Evolutionary conservation across 1,140 invertebrate genomes (phyloP).

Genomic region (Dendroctonus ponderosae): DNA sequence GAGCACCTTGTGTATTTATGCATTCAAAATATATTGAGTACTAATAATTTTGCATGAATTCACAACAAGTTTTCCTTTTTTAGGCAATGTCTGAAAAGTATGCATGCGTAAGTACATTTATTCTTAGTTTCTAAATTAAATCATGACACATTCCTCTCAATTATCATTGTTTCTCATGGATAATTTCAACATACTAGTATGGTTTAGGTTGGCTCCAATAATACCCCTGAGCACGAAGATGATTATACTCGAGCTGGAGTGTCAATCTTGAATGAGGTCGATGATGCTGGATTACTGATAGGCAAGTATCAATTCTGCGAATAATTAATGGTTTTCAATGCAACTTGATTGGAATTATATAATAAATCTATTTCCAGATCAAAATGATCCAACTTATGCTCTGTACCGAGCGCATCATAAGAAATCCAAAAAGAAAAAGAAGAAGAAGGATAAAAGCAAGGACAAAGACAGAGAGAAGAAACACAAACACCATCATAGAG

Average conservation of each 20-base stretch:
- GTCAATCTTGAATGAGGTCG: neutral
- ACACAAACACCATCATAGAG: constrained; percentile 74
- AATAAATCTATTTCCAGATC: constrained; percentile 23
- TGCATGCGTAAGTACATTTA: constrained; percentile 21
- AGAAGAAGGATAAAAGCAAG: constrained; percentile 68
- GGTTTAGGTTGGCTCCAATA: constrained; percentile 63
- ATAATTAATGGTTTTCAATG: neutral
- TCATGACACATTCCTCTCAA: no score
- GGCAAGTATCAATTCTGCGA: constrained; percentile 17
- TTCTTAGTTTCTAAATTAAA: neutral
- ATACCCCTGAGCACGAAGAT: constrained; percentile 67
- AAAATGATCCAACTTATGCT: constrained; percentile 39
- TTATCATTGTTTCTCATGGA: no score
- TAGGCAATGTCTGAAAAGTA: constrained; percentile 24
- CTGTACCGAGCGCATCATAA: constrained; percentile 47
- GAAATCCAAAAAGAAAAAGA: constrained; percentile 74
- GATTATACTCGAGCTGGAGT: constrained; percentile 49
- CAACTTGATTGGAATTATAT: neutral
- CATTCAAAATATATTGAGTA: no score
- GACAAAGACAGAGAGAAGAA: constrained; percentile 63
- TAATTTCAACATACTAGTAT: no score
- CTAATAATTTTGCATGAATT: no score
- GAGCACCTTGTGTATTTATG: no score
- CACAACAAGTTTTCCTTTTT: constrained; percentile 11
- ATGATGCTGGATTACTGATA: constrained; percentile 29